A percentile compares a stretch with the other conserved stretches of the same genome.
phyloP scores from a whole-genome alignment of 2,797 vertebrate species.

The Sebastes matsubarae region DNA sequence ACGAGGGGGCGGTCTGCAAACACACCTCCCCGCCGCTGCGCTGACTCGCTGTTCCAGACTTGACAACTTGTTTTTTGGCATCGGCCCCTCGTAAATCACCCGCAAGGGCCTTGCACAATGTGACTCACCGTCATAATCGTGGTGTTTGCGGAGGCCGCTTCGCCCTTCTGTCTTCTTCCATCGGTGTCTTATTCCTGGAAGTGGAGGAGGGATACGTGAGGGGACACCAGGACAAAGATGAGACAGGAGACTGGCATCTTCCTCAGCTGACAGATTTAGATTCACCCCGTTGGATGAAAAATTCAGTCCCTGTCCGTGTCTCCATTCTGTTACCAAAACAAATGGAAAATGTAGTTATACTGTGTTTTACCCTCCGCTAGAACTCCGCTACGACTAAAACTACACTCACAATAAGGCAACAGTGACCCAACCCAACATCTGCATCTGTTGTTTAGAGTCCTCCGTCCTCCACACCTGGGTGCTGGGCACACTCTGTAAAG shows the following conservation, averaged over 20 bases:
- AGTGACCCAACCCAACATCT: slow-evolving; percentile 44
- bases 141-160: slow-evolving; percentile 61
- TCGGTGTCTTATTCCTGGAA: slow-evolving; percentile 66
- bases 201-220: slow-evolving; percentile 42
- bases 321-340: background rate
- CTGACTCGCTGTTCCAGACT: slow-evolving; percentile 76
- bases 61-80: slow-evolving; percentile 78
- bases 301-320: background rate
- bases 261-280: background rate
- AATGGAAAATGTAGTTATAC: background rate
- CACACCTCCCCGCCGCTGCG: slow-evolving; percentile 63
- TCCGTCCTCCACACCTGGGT: slow-evolving; percentile 75
- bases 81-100: slow-evolving; percentile 73
- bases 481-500: slow-evolving; percentile 78
- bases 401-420: background rate
- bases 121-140: slow-evolving; percentile 65
- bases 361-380: background rate
- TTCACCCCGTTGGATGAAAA: background rate
- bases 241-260: background rate
- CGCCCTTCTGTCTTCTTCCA: slow-evolving; percentile 18
- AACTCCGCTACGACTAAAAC: background rate
- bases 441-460: slow-evolving; percentile 39
- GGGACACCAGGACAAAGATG: slow-evolving; percentile 14
- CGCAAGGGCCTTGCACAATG: slow-evolving; percentile 50
- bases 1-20: slow-evolving; percentile 78